A percentile compares a stretch with the other conserved stretches of the same genome.
Conservation (phyloP, 2,797 vertebrate genomes). For the Catostomus latipinnis region DNA sequence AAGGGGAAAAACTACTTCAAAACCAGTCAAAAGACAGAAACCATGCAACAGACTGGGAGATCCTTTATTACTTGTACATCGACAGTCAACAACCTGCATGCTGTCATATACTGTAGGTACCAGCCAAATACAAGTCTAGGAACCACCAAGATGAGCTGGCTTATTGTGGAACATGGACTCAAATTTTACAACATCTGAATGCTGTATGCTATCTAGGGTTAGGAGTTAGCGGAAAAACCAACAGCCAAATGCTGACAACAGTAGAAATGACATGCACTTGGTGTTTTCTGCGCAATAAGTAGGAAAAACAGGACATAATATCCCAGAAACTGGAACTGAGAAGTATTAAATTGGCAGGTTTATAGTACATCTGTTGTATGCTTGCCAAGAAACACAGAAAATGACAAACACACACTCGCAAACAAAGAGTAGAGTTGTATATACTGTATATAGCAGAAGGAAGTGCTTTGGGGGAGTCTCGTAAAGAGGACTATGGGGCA, state of each 20-base stretch:
- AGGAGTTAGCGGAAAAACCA: neutral
- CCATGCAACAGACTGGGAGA: slow-evolving; percentile 41
- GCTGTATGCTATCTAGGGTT: slow-evolving; percentile 25
- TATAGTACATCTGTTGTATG: slow-evolving; percentile 48
- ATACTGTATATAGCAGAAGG: slow-evolving; percentile 49
- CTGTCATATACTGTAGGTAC: slow-evolving; percentile 51
- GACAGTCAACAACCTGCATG: slow-evolving; percentile 58
- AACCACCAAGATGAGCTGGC: slow-evolving; percentile 34
- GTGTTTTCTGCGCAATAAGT: slow-evolving; percentile 42
- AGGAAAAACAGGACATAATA: slow-evolving; percentile 49
- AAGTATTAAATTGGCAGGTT: slow-evolving; percentile 47
- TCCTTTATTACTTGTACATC: slow-evolving; percentile 43
- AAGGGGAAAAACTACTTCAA: slow-evolving; percentile 7
- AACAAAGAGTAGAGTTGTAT: slow-evolving; percentile 39
- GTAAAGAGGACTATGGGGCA: slow-evolving; percentile 76
- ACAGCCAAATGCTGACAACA: slow-evolving; percentile 1
- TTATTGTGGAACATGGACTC: slow-evolving; percentile 27
- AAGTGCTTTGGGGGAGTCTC: slow-evolving; percentile 48
- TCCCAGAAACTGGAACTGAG: slow-evolving; percentile 50
- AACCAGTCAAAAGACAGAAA: slow-evolving; percentile 13
- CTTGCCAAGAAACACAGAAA: slow-evolving; percentile 43
- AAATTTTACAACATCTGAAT: neutral
- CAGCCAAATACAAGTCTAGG: slow-evolving; percentile 52
- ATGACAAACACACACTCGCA: slow-evolving; percentile 21
- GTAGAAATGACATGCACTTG: slow-evolving; percentile 35